phyloP scores from a whole-genome alignment of 2,113 vertebrate genomes.

The Myotis davidii region DNA sequence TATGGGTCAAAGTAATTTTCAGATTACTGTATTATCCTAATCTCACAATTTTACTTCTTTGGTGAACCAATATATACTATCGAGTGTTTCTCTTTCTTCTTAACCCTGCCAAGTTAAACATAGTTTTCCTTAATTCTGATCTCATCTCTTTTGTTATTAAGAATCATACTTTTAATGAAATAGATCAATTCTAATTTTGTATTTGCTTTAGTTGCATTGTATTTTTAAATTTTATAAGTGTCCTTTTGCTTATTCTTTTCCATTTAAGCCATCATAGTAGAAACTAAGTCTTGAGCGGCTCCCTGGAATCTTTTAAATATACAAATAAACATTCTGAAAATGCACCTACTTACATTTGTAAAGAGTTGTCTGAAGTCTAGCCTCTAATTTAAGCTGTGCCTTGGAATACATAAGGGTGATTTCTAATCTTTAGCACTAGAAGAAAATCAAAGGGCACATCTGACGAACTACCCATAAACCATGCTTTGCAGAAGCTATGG shows the following conservation, averaged over 20 bases:
- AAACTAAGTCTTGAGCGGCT: background rate
- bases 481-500: background rate
- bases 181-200: background rate
- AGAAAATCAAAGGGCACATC: background rate
- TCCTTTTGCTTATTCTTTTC: background rate
- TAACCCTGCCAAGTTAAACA: background rate
- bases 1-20: background rate
- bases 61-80: background rate
- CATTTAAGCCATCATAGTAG: background rate
- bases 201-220: background rate
- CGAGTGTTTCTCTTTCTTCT: background rate
- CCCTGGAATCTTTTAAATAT: background rate
- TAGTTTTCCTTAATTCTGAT: constrained; percentile 39
- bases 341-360: background rate
- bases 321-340: background rate
- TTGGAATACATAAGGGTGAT: background rate
- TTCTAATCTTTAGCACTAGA: background rate
- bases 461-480: background rate
- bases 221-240: background rate
- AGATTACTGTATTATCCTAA: background rate
- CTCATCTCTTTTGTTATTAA: background rate
- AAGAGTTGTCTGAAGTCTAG: background rate
- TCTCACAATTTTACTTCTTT: background rate
- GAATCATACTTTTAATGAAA: background rate
- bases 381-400: background rate